phyloP scores from a whole-genome alignment of 1,140 invertebrate genomes.

The Melipona quadrifasciata region DNA sequence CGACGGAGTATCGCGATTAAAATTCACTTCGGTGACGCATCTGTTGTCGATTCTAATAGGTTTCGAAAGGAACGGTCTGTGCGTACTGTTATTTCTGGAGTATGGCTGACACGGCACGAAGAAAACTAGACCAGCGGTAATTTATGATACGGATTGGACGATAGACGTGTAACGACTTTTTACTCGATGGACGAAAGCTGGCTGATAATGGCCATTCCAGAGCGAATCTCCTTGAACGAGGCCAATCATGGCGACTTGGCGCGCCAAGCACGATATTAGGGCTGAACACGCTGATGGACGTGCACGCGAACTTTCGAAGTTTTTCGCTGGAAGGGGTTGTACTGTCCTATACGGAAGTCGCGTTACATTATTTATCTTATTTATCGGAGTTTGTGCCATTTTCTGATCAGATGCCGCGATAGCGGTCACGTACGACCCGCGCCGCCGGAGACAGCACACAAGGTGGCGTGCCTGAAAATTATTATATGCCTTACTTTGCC shows the following conservation, averaged over 20 bases:
- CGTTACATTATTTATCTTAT: conserved; percentile 73
- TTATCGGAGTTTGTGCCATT: conserved; percentile 73
- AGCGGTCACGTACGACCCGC: conserved; percentile 67
- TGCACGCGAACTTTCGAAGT: conserved; percentile 68
- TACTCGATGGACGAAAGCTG: conserved; percentile 53
- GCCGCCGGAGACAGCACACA: conserved; percentile 57
- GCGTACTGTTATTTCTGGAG: background rate
- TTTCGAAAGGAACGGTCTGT: conserved; percentile 5
- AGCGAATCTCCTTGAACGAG: conserved; percentile 66
- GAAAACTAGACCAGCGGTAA: conserved; percentile 56
- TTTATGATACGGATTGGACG: conserved; percentile 53
- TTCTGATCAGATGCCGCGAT: conserved; percentile 72
- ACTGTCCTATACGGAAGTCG: conserved; percentile 48
- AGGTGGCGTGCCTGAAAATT: conserved; percentile 74
- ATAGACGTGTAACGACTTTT: conserved; percentile 63
- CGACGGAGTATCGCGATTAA: background rate
- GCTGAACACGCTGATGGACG: conserved; percentile 60
- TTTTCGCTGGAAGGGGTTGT: conserved; percentile 61
- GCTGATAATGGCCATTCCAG: conserved; percentile 58
- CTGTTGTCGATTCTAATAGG: background rate
- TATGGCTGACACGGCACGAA: conserved; percentile 39
- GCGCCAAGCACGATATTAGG: conserved; percentile 61
- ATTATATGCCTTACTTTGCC: conserved; percentile 73
- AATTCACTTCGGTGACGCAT: background rate
- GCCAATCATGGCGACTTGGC: conserved; percentile 60